These are phyloP conservation scores for Peromyscus leucopus DNA, from an alignment of 2,113 vertebrate genomes.

Conservation along the genomic window DNA sequence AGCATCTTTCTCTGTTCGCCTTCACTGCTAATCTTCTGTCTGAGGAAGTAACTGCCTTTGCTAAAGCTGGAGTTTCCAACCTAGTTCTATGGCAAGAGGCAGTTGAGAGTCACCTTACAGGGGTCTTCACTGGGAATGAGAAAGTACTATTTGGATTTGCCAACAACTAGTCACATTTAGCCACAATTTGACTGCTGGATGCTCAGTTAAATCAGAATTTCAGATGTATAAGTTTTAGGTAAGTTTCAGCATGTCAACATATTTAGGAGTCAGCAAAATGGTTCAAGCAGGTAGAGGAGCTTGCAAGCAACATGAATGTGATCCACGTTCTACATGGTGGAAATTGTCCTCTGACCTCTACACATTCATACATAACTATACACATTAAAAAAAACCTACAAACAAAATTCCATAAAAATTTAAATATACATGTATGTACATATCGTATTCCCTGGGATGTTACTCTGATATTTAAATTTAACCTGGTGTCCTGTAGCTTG, in stretches of 20 bases:
- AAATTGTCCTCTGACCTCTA: neutral
- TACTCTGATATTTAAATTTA: constrained; percentile 58
- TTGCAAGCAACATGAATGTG: neutral
- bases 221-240: neutral
- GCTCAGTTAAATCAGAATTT: neutral
- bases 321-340: too few relatives aligned
- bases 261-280: neutral
- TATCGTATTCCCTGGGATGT: neutral
- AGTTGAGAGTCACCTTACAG: neutral
- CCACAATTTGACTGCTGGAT: neutral
- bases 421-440: neutral
- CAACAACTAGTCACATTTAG: neutral
- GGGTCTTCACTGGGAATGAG: neutral
- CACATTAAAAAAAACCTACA: neutral
- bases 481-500: neutral
- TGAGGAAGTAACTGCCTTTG: neutral
- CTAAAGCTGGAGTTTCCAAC: constrained; percentile 13
- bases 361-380: too few relatives aligned
- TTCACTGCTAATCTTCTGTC: neutral
- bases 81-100: neutral
- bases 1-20: neutral
- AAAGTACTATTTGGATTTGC: neutral
- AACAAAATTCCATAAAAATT: neutral
- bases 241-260: neutral
- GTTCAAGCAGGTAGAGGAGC: neutral